Evolutionary conservation across 37 sponge, comb jelly and placozoan genomes (phyloP).

Genomic region (Chondrosia reniformis): DNA sequence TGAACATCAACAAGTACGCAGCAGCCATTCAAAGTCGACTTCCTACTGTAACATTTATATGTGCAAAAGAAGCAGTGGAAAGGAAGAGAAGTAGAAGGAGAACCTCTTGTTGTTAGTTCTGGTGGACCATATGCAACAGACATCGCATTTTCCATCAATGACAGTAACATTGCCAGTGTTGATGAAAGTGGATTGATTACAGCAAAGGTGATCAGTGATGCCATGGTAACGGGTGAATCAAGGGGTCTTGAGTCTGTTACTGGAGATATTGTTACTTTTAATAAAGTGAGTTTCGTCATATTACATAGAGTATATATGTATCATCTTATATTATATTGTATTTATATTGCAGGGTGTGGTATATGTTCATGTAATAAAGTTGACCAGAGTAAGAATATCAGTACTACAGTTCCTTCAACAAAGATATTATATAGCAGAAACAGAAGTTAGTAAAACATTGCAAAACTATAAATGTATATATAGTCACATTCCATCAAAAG

Average conservation of each 20-base stretch:
- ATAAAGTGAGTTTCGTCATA: conserved; percentile 8
- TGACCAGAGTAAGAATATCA: conserved; percentile 84
- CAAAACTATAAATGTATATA: too few relatives aligned
- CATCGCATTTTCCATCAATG: conserved; percentile 48
- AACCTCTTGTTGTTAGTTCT: conserved; percentile 48
- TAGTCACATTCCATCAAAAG: too few relatives aligned
- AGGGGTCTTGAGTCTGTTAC: conserved; percentile 36
- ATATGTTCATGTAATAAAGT: conserved; percentile 50
- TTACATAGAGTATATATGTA: neutral
- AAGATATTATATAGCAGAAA: conserved; percentile 71
- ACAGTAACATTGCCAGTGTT: conserved; percentile 52
- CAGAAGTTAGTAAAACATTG: conserved; percentile 45
- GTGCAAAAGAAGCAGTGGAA: too few relatives aligned
- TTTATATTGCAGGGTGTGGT: conserved; percentile 49
- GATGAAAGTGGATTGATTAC: conserved; percentile 58
- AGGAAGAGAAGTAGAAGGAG: too few relatives aligned
- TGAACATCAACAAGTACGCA: too few relatives aligned
- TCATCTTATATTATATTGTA: neutral
- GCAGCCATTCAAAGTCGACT: too few relatives aligned
- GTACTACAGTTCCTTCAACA: conserved; percentile 45
- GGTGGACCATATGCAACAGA: conserved; percentile 69
- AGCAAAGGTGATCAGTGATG: conserved; percentile 36
- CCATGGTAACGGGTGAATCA: conserved; percentile 51
- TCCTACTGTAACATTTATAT: too few relatives aligned
- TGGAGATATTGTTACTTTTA: conserved; percentile 30